These are phyloP conservation scores for Heliconius ismenius DNA, from an alignment of 2,888 invertebrate species.

Conservation along the genomic window DNA sequence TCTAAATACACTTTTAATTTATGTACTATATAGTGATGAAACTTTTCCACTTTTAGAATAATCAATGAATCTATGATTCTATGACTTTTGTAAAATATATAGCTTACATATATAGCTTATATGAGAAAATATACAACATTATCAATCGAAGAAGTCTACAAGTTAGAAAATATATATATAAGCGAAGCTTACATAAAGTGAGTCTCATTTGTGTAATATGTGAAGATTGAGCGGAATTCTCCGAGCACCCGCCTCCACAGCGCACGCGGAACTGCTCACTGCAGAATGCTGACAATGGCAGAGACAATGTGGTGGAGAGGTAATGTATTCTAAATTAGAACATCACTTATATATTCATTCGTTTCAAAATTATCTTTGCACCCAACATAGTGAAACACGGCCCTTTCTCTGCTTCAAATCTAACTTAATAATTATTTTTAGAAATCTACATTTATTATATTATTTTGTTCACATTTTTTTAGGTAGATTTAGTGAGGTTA, in stretches of 20 bases:
- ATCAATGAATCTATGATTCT: no score
- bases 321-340: constrained; percentile 4
- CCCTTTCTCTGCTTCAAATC: no score
- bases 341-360: background rate
- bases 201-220: constrained; percentile 1
- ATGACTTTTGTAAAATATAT: no score
- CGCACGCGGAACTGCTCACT: background rate
- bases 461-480: background rate
- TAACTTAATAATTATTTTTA: background rate
- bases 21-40: no score
- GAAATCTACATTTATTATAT: background rate
- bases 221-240: constrained; percentile 2
- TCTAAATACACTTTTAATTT: no score
- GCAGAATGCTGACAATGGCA: constrained; percentile 6
- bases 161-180: background rate
- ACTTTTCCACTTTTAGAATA: no score
- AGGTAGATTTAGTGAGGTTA: background rate
- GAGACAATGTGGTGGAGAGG: background rate
- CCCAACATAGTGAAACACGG: background rate
- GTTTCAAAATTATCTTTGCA: no score
- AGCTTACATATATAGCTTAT: no score
- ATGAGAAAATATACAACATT: no score
- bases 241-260: background rate
- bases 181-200: background rate
- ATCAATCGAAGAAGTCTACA: no score